Evolutionary conservation across 2,113 vertebrate genomes (phyloP), one percentile per base, ranked within the genome.

Genomic region (Crotophaga sulcirostris): DNA sequence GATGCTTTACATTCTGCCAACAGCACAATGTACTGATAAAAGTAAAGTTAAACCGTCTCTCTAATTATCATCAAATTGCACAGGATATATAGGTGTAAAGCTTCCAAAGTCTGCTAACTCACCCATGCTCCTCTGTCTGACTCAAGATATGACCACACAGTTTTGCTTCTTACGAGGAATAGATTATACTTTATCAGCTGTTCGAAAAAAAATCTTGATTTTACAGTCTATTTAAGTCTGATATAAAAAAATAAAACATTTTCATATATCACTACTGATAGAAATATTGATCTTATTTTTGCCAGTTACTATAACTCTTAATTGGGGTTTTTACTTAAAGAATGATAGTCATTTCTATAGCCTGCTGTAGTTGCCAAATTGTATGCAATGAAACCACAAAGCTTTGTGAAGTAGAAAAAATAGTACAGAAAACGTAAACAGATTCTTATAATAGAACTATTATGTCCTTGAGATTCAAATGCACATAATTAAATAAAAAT

Each of bases 1-100:
- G 78, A 79, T 79, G 88, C 91, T 90, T 97, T 91, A 81, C n/a
- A 93, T 85, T 79, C 66, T 92, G 44, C 51, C 75, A 97, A 92
- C 84, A 93, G 72, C 83, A 84, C 66, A 89, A 63, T 7, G 1
- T 66, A 47, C 38, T 60, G 64, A 93, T 90, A 92, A 93, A 90
- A 94, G 82, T 81, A 74, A 95, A 82, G n/a, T 86, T 93, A 96
- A 93, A 96, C 60, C 94, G 75, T 55, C 42, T 94, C 91, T 94
- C 81, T 87, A 89, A 90, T 96, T 95, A 95, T 58, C 69, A 96
- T 68, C 60, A 91, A 94, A 82, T 60, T 78, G 20, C 68, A 87
- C 16, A 72, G 2, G 21, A 92, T 55, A 87, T 47, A 36, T 63
- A 87, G 3, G 1, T 36, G 70, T 34, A 84, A 94, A 93, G 11